phyloP scores from a whole-genome alignment of 1,140 invertebrate genomes.

The Lepidotrigona ventralis region DNA sequence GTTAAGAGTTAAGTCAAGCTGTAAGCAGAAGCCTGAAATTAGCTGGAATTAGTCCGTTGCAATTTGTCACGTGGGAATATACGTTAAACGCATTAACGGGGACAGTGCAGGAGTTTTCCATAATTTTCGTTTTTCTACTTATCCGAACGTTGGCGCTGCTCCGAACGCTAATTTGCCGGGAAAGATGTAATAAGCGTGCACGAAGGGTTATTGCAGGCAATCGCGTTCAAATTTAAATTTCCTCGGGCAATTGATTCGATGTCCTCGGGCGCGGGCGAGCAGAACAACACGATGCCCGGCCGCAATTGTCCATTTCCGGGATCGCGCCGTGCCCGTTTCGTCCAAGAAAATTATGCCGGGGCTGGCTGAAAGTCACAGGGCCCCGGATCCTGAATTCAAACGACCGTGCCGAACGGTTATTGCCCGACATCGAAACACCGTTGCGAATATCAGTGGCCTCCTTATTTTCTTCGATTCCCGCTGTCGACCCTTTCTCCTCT shows the following conservation, averaged over 20 bases:
- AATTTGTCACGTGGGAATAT: not conserved
- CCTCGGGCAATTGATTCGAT: constrained; percentile 43
- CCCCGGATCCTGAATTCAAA: constrained; percentile 34
- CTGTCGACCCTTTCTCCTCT: not conserved
- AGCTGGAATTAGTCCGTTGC: not conserved
- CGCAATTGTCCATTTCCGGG: constrained; percentile 45
- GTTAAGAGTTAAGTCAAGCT: not conserved
- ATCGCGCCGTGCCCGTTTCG: constrained; percentile 44
- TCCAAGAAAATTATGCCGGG: constrained; percentile 54
- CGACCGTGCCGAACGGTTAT: constrained; percentile 57
- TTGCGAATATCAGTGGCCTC: constrained; percentile 41
- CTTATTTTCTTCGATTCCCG: constrained; percentile 40
- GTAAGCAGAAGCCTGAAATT: not conserved
- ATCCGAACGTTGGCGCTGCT: not conserved
- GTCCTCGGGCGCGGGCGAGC: constrained; percentile 19
- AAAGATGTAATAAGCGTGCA: constrained; percentile 16
- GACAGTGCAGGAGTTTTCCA: not conserved
- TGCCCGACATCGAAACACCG: constrained; percentile 55
- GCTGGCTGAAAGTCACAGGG: constrained; percentile 37
- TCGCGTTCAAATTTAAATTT: constrained; percentile 41
- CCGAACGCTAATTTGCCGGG: not conserved
- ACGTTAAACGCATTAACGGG: not conserved
- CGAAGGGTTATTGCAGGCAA: constrained; percentile 2
- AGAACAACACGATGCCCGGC: constrained; percentile 27
- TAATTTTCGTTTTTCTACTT: not conserved